phyloP scores from a whole-genome alignment of 2,797 vertebrate species.

The Naso thynnoides region DNA sequence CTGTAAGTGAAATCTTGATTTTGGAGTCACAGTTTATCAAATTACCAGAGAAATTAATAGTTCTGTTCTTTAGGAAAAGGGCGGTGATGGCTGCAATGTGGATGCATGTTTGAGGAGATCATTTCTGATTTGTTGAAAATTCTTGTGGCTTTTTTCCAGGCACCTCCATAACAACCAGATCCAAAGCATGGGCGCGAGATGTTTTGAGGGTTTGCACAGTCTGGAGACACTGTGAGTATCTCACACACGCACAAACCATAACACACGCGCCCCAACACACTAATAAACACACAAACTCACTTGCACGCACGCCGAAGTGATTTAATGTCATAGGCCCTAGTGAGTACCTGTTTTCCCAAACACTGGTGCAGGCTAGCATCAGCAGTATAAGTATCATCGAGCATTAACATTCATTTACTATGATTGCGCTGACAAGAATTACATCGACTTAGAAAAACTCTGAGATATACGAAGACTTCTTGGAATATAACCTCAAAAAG shows the following conservation, averaged over 20 bases:
- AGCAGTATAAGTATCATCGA: conserved; percentile 55
- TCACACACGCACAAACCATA: conserved; percentile 3
- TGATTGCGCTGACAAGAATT: conserved; percentile 58
- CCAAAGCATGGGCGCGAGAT: conserved; percentile 89
- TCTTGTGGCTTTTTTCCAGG: conserved; percentile 78
- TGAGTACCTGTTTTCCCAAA: conserved; percentile 64
- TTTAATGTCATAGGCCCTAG: conserved; percentile 52
- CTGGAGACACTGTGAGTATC: conserved; percentile 97
- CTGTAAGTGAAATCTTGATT: conserved; percentile 87
- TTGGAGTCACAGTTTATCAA: conserved; percentile 32
- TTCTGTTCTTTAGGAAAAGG: conserved; percentile 28
- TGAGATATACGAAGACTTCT: conserved; percentile 29
- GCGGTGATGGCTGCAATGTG: conserved; percentile 25
- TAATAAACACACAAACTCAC: not conserved
- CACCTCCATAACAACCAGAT: conserved; percentile 98
- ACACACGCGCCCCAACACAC: conserved; percentile 3
- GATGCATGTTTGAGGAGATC: conserved; percentile 22
- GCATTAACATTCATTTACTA: conserved; percentile 58
- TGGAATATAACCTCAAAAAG: conserved; percentile 37
- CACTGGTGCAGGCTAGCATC: conserved; percentile 28
- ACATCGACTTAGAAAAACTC: conserved; percentile 48
- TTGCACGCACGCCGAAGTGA: conserved; percentile 11
- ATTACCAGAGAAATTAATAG: conserved; percentile 30
- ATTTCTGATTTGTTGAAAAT: conserved; percentile 56
- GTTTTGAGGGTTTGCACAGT: conserved; percentile 94